phyloP scores from a whole-genome alignment of 1,140 invertebrate genomes.

The Chelonus insularis region DNA sequence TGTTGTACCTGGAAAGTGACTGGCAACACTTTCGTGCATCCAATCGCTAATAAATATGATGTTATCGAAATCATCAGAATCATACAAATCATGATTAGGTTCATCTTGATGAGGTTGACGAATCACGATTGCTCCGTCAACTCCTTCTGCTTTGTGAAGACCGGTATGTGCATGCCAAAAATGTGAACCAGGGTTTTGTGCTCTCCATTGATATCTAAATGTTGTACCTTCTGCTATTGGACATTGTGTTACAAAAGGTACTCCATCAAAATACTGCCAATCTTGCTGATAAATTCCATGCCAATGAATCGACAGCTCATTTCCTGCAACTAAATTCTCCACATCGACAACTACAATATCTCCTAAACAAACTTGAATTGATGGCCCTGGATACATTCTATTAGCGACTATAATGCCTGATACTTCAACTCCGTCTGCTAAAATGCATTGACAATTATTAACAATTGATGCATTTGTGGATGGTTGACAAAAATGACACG shows the following conservation, averaged over 20 bases:
- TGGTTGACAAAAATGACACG: slow-evolving; percentile 82
- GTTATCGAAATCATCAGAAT: slow-evolving; percentile 80
- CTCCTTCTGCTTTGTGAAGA: slow-evolving; percentile 82
- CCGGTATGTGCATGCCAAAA: slow-evolving; percentile 91
- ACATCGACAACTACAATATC: slow-evolving; percentile 86
- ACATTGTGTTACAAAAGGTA: slow-evolving; percentile 88
- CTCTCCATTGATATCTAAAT: slow-evolving; percentile 79
- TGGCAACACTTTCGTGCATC: slow-evolving; percentile 77
- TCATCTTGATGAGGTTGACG: slow-evolving; percentile 73
- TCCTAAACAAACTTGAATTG: slow-evolving; percentile 83
- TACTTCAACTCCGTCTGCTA: slow-evolving; percentile 79
- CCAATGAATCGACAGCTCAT: slow-evolving; percentile 86
- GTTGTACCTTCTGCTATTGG: slow-evolving; percentile 82
- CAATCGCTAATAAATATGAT: slow-evolving; percentile 84
- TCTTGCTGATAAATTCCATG: slow-evolving; percentile 80
- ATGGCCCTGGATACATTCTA: slow-evolving; percentile 82
- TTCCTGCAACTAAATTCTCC: slow-evolving; percentile 77
- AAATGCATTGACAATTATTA: slow-evolving; percentile 78
- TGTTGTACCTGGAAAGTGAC: slow-evolving; percentile 71
- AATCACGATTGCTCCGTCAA: slow-evolving; percentile 84
- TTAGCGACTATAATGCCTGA: slow-evolving; percentile 75
- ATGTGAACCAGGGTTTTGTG: slow-evolving; percentile 78
- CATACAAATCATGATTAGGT: slow-evolving; percentile 75
- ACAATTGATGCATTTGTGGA: slow-evolving; percentile 55
- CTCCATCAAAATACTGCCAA: slow-evolving; percentile 87